Evolutionary conservation across 2,797 vertebrate species (phyloP), one percentile per base, ranked within the genome.

Genomic region (Pipistrellus pygmaeus): DNA sequence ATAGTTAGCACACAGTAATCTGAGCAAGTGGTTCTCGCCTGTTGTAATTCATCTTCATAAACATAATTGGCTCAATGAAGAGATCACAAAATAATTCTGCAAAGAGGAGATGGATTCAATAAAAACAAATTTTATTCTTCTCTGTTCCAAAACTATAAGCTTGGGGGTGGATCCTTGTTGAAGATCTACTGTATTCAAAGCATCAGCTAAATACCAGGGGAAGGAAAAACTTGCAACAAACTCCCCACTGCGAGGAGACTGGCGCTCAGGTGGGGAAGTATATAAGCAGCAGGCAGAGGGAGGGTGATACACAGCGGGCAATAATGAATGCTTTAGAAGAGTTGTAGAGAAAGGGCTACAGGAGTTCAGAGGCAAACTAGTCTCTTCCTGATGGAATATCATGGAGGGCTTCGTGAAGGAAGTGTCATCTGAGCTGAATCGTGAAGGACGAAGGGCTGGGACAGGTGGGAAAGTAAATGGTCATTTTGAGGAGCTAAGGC

Each of bases 1-100:
- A 17, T 48, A 95, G 89, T 95, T 95, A 97, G 82, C 94, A 72
- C 93, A 95, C 68, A 94, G 95, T 77, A 95, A 94, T 88, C 87
- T 91, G 38, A 13, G 64, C 77, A 76, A 89, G 93, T 85, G 62
- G 66, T 94, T 91, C 91, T 83, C 0, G 32, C 82, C 81, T 95
- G 69, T 88, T 85, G 1, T 90, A 94, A 97, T 96, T 93, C 88
- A 95, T 96, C 95, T 96, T 93, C 95, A 95, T 97, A 93, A 97
- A 92, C 69, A 76, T 95, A 96, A 97, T 93, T 94, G 93, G 96
- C 64, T 95, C 96, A 77, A 85, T 96, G 95, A 93, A 94, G 86
- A 91, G 85, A 95, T 69, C 73, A 88, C 96, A 91, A 95, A 95
- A 96, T 90, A 91, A 94, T 95, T 88, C 93, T 93, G 69, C 73